Evolutionary conservation across 2,797 vertebrate species (phyloP).

Genomic region (Rhabdomys pumilio): DNA sequence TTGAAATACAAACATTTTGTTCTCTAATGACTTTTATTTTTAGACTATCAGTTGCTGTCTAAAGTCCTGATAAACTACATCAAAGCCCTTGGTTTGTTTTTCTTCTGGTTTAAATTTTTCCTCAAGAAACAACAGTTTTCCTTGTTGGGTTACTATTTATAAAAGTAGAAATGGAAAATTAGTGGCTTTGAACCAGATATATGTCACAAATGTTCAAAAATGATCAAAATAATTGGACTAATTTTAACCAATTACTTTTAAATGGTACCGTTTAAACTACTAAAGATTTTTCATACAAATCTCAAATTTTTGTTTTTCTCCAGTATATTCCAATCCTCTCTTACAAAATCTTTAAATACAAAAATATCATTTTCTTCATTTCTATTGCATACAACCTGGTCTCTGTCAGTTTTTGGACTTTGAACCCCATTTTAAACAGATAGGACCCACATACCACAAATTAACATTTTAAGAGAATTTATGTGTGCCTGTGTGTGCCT

Average conservation of each 20-base stretch:
- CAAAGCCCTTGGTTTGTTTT: constrained; percentile 5
- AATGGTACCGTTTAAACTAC: neutral
- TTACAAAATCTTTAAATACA: neutral
- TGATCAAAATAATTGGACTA: neutral
- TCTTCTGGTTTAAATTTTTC: neutral
- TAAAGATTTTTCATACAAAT: neutral
- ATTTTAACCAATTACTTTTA: neutral
- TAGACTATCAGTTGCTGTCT: neutral
- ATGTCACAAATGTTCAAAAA: neutral
- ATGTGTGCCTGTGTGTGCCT: neutral
- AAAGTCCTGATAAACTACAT: constrained; percentile 34
- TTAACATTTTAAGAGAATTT: neutral
- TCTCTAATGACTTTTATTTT: constrained; percentile 44
- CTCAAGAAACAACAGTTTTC: neutral
- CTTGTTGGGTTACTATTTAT: neutral
- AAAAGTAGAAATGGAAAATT: neutral
- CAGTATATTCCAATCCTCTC: neutral
- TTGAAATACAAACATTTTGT: constrained; percentile 41
- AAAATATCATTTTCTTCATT: neutral
- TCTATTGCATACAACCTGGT: neutral
- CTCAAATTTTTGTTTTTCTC: neutral
- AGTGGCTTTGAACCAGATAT: neutral
- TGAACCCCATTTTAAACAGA: neutral
- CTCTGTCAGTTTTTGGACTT: neutral
- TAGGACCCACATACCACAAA: neutral